These are phyloP conservation scores for Mylabris sibirica DNA, from an alignment of 2,888 invertebrate genomes.

Conservation along the genomic window DNA sequence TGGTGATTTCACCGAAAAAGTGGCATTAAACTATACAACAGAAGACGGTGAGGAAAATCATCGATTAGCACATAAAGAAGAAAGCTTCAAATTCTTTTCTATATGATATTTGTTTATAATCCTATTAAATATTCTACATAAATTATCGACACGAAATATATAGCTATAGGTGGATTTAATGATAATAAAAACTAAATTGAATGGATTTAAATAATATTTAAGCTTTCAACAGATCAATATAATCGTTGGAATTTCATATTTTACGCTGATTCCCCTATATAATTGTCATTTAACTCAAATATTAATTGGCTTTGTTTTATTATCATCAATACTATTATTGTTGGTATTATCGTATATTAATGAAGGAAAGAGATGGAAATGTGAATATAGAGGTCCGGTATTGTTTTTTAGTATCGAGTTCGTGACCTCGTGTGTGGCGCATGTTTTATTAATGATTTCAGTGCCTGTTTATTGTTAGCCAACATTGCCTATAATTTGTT, in stretches of 20 bases:
- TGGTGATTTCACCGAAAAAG: neutral
- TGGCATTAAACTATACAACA: neutral
- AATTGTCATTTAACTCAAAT: constrained; percentile 23
- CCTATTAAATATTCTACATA: constrained; percentile 8
- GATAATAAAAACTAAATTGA: constrained; percentile 1
- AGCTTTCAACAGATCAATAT: constrained; percentile 6
- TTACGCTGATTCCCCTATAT: constrained; percentile 1
- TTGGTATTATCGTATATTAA: constrained; percentile 8
- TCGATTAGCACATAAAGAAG: constrained; percentile 4
- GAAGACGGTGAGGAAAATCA: neutral
- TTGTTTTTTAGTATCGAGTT: constrained; percentile 32
- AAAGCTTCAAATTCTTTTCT: neutral
- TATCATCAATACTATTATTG: neutral
- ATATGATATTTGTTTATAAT: neutral
- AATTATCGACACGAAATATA: neutral
- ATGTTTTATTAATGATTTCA: constrained; percentile 43
- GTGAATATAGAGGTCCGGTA: constrained; percentile 30
- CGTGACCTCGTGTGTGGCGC: constrained; percentile 46
- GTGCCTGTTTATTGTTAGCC: constrained; percentile 31
- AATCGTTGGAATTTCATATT: constrained; percentile 19
- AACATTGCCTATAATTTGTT: constrained; percentile 32
- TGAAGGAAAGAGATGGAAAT: constrained; percentile 13
- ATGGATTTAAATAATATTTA: neutral
- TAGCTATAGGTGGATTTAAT: neutral
- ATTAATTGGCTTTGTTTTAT: constrained; percentile 32